Percentiles rank a stretch among this genome's conserved stretches.
phyloP scores from a whole-genome alignment of 2,888 invertebrate species.

The Brenthis hecate region DNA sequence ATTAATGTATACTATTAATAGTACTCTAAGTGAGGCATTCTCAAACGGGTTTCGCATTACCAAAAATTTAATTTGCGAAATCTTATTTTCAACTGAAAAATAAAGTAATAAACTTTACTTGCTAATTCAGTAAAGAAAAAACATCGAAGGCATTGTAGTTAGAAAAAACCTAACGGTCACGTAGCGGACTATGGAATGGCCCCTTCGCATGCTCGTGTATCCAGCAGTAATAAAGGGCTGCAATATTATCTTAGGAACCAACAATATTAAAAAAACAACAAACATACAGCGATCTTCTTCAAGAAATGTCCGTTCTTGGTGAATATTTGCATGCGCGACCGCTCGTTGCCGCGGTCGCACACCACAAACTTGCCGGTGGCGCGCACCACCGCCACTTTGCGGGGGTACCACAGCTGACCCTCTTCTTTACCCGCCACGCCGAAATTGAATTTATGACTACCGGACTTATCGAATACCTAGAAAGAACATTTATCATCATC shows the following conservation, averaged over 20 bases:
- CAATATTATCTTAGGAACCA: not conserved
- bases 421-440: slow-evolving; percentile 97
- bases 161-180: too few relatives aligned
- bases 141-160: too few relatives aligned
- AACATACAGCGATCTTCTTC: slow-evolving; percentile 92
- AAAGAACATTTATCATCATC: slow-evolving; percentile 36
- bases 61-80: too few relatives aligned
- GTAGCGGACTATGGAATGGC: too few relatives aligned
- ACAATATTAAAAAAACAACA: not conserved
- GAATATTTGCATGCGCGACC: slow-evolving; percentile 98
- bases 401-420: slow-evolving; percentile 98
- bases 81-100: too few relatives aligned
- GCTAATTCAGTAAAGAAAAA: too few relatives aligned
- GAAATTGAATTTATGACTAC: slow-evolving; percentile 96
- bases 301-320: slow-evolving; percentile 97
- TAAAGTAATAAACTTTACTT: too few relatives aligned
- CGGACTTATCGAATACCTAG: slow-evolving; percentile 96
- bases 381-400: slow-evolving; percentile 96
- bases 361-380: slow-evolving; percentile 96
- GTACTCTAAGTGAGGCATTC: too few relatives aligned
- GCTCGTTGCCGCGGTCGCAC: slow-evolving; percentile 97
- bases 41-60: too few relatives aligned
- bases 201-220: too few relatives aligned
- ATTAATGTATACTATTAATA: too few relatives aligned
- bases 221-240: too few relatives aligned